Evolutionary conservation across 2,888 invertebrate species (phyloP).

Genomic region (Cerastis leucographa): DNA sequence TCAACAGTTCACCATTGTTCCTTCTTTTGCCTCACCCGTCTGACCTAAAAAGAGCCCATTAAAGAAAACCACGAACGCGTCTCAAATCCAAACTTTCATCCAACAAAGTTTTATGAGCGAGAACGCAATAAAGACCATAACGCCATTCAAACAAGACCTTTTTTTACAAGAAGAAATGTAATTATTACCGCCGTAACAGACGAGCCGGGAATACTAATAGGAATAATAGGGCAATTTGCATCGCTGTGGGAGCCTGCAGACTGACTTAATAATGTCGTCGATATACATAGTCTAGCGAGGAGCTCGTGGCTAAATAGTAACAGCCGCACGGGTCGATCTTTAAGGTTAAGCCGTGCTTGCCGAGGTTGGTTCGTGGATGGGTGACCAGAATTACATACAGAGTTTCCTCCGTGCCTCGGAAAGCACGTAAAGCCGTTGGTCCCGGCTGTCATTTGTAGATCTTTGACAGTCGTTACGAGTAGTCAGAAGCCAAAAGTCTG

Average conservation of each 20-base stretch:
- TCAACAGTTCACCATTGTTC: conserved; percentile 6
- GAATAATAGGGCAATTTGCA: conserved; percentile 31
- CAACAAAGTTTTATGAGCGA: conserved; percentile 44
- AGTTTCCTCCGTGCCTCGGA: too few species aligned
- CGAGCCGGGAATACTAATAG: conserved; percentile 50
- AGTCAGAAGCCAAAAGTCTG: too few species aligned
- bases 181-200: conserved; percentile 39
- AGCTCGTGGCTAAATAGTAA: too few species aligned
- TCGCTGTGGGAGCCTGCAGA: too few species aligned
- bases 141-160: conserved; percentile 8
- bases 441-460: too few species aligned
- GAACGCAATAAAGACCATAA: conserved; percentile 23
- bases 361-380: too few species aligned
- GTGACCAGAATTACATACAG: too few species aligned
- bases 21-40: neutral
- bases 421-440: too few species aligned
- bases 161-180: conserved; percentile 16
- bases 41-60: conserved; percentile 9
- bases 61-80: conserved; percentile 8
- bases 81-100: conserved; percentile 17
- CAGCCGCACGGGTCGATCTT: too few species aligned
- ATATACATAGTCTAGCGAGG: neutral
- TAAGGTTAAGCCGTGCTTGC: too few species aligned
- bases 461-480: too few species aligned
- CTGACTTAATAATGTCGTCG: conserved; percentile 24